These are phyloP conservation scores for Meiosimyza decipiens DNA, from an alignment of 2,888 invertebrate genomes.

Conservation along the genomic window DNA sequence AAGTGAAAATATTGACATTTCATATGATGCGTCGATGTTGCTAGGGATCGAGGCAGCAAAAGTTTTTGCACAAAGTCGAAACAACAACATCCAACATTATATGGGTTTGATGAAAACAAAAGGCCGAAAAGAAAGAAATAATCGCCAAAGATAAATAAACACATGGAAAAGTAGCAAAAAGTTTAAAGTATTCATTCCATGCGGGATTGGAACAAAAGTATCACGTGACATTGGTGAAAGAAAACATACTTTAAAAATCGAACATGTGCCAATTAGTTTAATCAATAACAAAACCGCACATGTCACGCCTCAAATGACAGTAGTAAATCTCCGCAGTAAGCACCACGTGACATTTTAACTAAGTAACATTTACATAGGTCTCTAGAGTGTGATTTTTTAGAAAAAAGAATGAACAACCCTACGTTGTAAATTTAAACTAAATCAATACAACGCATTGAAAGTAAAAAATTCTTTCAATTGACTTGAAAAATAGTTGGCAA, in stretches of 20 bases:
- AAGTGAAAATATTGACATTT: constrained; percentile 57
- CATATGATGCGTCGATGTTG: constrained; percentile 38
- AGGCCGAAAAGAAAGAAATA: constrained; percentile 13
- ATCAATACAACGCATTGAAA: neutral
- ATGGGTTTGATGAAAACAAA: neutral
- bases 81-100: neutral
- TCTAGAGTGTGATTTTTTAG: too few relatives aligned
- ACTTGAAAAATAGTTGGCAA: constrained; percentile 42
- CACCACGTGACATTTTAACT: constrained; percentile 4
- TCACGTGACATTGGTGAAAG: constrained; percentile 20
- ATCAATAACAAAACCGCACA: constrained; percentile 53
- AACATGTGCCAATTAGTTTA: constrained; percentile 58
- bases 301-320: constrained; percentile 40
- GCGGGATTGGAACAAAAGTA: constrained; percentile 7
- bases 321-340: constrained; percentile 11
- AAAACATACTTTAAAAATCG: constrained; percentile 18
- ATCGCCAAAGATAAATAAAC: constrained; percentile 26
- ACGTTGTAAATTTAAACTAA: neutral
- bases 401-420: neutral
- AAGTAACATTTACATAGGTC: too few relatives aligned
- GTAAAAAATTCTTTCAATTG: constrained; percentile 47
- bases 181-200: too few relatives aligned
- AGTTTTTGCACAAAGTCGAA: neutral
- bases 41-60: neutral
- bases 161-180: neutral